Evolutionary conservation across 2,797 vertebrate species (phyloP).

Genomic region (Carduelis carduelis): DNA sequence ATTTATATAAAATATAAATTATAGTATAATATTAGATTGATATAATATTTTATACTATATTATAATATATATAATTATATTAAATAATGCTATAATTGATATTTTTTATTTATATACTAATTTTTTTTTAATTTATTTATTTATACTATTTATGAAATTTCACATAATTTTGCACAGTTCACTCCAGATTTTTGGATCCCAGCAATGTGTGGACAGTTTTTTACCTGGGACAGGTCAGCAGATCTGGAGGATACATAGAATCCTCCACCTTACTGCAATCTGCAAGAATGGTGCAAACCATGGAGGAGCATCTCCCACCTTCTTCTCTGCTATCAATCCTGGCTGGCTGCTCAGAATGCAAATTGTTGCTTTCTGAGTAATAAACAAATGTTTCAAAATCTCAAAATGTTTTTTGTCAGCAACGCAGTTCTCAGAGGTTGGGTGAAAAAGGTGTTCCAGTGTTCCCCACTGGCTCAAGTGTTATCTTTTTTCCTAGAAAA

Average conservation of each 20-base stretch:
- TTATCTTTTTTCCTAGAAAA: background rate
- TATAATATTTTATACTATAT: too few relatives aligned
- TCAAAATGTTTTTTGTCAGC: background rate
- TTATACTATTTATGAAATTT: background rate
- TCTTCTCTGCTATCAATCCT: background rate
- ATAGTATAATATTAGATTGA: background rate
- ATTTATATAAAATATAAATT: background rate
- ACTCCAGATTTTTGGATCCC: background rate
- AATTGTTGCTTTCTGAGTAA: background rate
- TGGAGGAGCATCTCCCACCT: accelerated
- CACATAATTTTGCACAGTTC: accelerated
- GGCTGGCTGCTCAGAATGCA: background rate
- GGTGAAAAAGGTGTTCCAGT: background rate
- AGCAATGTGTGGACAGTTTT: background rate
- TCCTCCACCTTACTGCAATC: background rate
- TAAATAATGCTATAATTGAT: background rate
- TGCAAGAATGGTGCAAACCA: background rate
- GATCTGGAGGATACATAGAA: background rate
- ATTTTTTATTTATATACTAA: background rate
- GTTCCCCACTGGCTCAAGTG: background rate
- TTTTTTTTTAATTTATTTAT: too few relatives aligned
- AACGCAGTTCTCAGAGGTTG: background rate
- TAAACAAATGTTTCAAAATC: too few relatives aligned
- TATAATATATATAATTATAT: too few relatives aligned
- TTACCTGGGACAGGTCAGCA: background rate